A percentile compares a stretch with the other conserved stretches of the same genome.
Conservation (phyloP, 2,888 invertebrate species). For the Maniola hyperantus region DNA sequence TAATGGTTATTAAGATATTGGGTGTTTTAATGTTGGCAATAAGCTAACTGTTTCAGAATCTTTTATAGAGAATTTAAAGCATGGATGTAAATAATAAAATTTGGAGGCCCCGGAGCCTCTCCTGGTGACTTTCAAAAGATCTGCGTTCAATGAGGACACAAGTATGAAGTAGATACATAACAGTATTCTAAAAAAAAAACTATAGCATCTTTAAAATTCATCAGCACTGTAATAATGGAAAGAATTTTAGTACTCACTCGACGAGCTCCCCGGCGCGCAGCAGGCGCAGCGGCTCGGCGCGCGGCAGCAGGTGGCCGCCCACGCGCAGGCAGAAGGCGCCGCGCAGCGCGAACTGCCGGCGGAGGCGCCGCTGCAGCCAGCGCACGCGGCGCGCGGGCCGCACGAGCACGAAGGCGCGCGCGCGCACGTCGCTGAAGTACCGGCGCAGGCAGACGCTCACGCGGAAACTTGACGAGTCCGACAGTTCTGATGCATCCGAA, state of each 20-base stretch:
- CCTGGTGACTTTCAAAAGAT: no score
- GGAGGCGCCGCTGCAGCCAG: constrained; percentile 57
- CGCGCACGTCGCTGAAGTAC: constrained; percentile 56
- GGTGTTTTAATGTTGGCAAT: no score
- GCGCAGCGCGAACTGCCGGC: constrained; percentile 49
- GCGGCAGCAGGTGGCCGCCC: constrained; percentile 61
- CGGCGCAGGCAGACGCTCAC: constrained; percentile 55
- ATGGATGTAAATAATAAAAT: no score
- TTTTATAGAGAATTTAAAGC: no score
- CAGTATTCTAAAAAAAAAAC: no score
- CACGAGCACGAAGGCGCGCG: constrained; percentile 40
- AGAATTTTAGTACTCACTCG: constrained; percentile 59
- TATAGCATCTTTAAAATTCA: no score
- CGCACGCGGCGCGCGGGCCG: constrained; percentile 49
- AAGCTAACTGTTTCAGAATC: no score
- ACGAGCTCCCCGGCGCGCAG: constrained; percentile 56
- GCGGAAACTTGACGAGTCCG: constrained; percentile 44
- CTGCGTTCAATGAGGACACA: no score
- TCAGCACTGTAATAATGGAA: no score
- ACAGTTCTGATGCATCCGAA: constrained; percentile 23
- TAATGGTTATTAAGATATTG: no score
- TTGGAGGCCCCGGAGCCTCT: no score
- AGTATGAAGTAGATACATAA: no score
- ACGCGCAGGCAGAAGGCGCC: constrained; percentile 44
- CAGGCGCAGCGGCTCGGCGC: constrained; percentile 58